phyloP scores from a whole-genome alignment of 2,888 invertebrate genomes.

The Thysanoteuthis rhombus region DNA sequence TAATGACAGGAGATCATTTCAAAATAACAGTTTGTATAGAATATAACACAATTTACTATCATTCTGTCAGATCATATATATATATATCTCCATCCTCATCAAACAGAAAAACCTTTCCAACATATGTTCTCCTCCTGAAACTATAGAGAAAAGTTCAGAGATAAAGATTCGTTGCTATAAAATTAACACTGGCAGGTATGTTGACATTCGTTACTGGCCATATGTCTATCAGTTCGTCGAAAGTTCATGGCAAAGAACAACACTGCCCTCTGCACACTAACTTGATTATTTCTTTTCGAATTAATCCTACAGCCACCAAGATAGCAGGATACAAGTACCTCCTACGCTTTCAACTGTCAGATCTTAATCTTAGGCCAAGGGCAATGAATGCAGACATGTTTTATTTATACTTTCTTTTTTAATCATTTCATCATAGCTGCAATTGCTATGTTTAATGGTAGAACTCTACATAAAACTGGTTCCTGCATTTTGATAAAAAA shows the following conservation, averaged over 20 bases:
- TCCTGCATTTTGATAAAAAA: too few relatives aligned
- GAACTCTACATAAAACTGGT: too few relatives aligned
- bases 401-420: background rate
- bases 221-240: background rate
- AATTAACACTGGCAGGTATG: background rate
- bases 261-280: background rate
- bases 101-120: background rate
- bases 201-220: background rate
- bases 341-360: background rate
- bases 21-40: too few relatives aligned
- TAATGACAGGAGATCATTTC: too few relatives aligned
- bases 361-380: background rate
- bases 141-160: background rate
- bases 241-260: background rate
- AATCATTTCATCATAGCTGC: too few relatives aligned
- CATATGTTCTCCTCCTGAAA: background rate
- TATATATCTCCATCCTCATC: too few relatives aligned
- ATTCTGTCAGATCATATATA: too few relatives aligned
- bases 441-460: too few relatives aligned
- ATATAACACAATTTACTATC: too few relatives aligned
- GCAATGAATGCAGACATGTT: background rate
- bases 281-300: background rate
- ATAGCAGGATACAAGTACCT: background rate
- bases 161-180: background rate
- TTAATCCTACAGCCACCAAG: background rate